Base-by-base conservation (phyloP, 2,888 invertebrate species). In the Terebella lapidaria region DNA sequence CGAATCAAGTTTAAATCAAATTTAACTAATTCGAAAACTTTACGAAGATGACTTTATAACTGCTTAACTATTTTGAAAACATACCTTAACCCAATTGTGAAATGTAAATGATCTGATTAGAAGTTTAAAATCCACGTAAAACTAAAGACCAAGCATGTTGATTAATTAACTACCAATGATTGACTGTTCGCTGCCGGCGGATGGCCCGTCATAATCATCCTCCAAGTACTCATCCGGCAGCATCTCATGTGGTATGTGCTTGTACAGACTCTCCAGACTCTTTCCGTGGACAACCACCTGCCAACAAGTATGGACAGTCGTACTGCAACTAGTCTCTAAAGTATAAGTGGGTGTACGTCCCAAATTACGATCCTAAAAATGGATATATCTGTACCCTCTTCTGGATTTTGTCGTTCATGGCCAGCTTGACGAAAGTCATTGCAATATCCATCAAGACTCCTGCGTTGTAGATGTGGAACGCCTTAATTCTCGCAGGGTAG, bases 141-240 rank as follows among this genome's bases (percentile, higher is more conserved):
- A 35, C n/a, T n/a, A n/a, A n/a, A n/a, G n/a, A n/a, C n/a, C n/a
- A n/a, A n/a, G n/a, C n/a, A n/a, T n/a, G n/a, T n/a, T n/a, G n/a
- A n/a, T n/a, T n/a, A n/a, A n/a, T n/a, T n/a, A n/a, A n/a, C n/a
- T 49, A 71, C 71, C 67, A 20, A 68, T 65, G 5, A 69, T 66
- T 2, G 64, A 62, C 20, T 64, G 54, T n/a, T 66, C 18, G 18
- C 58, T 64, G 45, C 71, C 71, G 15, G 66, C 69, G 25, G 49
- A 55, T 4, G 61, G 61, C 20, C 67, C 69, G 2, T 53, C 59
- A 54, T 67, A 69, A 46, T 71, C 70, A 54, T 70, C 71, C 0
- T 70, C 67, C 29, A 71, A 61, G 53, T 70, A 71, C 42, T 70
- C 71, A 3, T 54, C 56, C 0, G 71, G 71, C 15, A 71, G 53